A percentile compares a stretch with the other conserved stretches of the same genome.
These are phyloP conservation scores for Thecocarcelia acutangulata DNA, from an alignment of 2,888 invertebrate genomes.

Conservation along the genomic window DNA sequence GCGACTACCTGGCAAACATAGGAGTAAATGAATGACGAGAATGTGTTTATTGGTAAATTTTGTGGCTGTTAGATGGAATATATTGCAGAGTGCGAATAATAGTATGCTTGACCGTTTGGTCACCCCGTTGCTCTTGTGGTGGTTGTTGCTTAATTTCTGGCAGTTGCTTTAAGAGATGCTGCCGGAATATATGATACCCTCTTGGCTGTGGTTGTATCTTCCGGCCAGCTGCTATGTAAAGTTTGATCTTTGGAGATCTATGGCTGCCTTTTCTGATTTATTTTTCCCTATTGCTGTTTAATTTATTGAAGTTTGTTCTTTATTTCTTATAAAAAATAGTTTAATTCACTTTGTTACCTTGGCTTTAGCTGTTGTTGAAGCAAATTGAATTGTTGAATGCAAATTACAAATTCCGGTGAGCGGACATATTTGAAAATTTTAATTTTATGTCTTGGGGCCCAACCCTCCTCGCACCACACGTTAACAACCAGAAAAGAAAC, in stretches of 20 bases:
- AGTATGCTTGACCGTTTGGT: conserved; percentile 37
- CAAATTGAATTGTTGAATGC: too few species aligned
- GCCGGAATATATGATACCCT: conserved; percentile 20
- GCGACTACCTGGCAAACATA: conserved; percentile 9
- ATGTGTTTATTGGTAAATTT: conserved; percentile 1
- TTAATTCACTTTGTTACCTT: conserved; percentile 16
- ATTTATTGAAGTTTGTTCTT: conserved; percentile 28
- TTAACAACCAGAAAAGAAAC: too few species aligned
- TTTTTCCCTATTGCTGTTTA: conserved; percentile 27
- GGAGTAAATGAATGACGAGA: conserved; percentile 1
- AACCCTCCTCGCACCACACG: too few species aligned
- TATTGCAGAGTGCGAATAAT: conserved; percentile 34
- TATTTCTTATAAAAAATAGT: conserved; percentile 36
- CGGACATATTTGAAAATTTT: conserved; percentile 49
- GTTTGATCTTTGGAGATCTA: conserved; percentile 35
- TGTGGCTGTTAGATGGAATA: conserved; percentile 22
- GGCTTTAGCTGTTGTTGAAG: conserved; percentile 16
- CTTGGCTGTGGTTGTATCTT: neutral
- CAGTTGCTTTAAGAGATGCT: conserved; percentile 16
- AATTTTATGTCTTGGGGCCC: conserved; percentile 46
- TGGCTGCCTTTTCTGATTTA: conserved; percentile 30
- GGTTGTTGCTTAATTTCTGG: conserved; percentile 35
- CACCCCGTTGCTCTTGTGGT: conserved; percentile 16
- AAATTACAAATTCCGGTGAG: conserved; percentile 19
- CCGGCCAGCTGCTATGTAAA: neutral